Base-by-base conservation (phyloP, 2,888 invertebrate genomes). In the Eledona agricola region DNA sequence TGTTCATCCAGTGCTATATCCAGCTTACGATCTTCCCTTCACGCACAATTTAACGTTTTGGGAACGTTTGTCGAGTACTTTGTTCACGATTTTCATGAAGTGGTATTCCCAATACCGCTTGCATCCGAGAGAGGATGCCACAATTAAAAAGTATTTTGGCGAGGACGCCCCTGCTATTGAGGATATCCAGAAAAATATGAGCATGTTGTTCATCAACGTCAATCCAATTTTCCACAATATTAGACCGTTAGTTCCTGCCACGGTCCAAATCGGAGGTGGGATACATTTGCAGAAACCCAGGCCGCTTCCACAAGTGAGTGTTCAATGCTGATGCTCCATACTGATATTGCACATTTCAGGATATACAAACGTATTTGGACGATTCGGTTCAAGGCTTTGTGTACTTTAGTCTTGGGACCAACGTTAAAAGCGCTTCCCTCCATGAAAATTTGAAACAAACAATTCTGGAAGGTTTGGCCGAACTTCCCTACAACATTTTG, bases 1-100 rank as follows among this genome's bases (percentile, higher is more conserved):
- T 1, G 54, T 64, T 0, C 70, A 73, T 62, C 73, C 75, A 0
- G 46, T 75, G 4, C 47, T 72, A 7, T 70, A 69, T 13, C 74
- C 76, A 2, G 70, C 72, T 42, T 12, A 61, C 1, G 65, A 70
- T 45, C 43, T 71, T 4, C 57, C 63, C 4, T 59, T 67, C 20
- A 50, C 57, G 2, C 43, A 52, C 7, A 19, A 63, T 13, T 57
- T 71, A 56, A 66, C 57, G 3, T 72, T 74, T 42, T 43, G 34
- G 15, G 63, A 74, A 37, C 53, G 73, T 7, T 2, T 72, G 4
- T 22, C 55, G 4, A 71, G 68, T 43, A 53, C 62, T 6, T 13
- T 37, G 0, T 31, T 49, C 7, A 11, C 23, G 5, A 35, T 29
- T 3, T n/a, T 43, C 6, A 54, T 54, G 54, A 11, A 9, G 22